phyloP scores from a whole-genome alignment of 2,888 invertebrate genomes.

The Agrotis ipsilon region DNA sequence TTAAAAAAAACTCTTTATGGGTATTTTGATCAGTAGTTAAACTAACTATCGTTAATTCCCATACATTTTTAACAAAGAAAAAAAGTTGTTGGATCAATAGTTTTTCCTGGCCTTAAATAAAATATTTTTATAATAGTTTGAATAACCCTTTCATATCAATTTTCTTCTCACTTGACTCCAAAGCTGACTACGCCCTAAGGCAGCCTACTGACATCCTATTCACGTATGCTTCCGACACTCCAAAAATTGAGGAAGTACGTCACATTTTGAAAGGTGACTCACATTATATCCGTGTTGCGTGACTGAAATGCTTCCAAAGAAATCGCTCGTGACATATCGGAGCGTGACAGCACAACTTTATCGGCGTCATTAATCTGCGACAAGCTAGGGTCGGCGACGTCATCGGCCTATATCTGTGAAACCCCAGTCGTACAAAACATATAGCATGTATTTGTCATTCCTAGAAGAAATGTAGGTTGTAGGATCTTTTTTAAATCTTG shows the following conservation, averaged over 20 bases:
- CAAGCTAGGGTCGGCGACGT: conserved; percentile 50
- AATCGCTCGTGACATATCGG: conserved; percentile 54
- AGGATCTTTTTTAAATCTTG: background rate
- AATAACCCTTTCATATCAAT: no score
- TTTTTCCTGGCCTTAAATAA: no score
- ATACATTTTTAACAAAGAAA: no score
- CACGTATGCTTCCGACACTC: background rate
- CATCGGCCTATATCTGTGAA: conserved; percentile 48
- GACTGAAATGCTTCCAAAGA: conserved; percentile 47
- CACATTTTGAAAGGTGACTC: conserved; percentile 30
- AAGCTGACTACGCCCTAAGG: background rate
- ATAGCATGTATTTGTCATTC: conserved; percentile 23
- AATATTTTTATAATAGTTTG: no score
- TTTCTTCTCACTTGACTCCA: background rate
- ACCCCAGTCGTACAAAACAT: conserved; percentile 1
- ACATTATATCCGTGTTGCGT: conserved; percentile 45
- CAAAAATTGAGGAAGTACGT: conserved; percentile 7
- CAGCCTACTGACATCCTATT: no score
- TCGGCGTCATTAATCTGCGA: conserved; percentile 62
- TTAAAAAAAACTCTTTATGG: no score
- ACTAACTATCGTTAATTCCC: no score
- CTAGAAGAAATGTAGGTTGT: background rate
- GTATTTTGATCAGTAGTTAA: no score
- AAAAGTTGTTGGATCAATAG: no score
- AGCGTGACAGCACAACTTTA: conserved; percentile 62